Percentiles rank a stretch among this genome's conserved stretches.
These are phyloP conservation scores for Epistrophe eligans DNA, from an alignment of 2,888 invertebrate genomes.

Conservation along the genomic window DNA sequence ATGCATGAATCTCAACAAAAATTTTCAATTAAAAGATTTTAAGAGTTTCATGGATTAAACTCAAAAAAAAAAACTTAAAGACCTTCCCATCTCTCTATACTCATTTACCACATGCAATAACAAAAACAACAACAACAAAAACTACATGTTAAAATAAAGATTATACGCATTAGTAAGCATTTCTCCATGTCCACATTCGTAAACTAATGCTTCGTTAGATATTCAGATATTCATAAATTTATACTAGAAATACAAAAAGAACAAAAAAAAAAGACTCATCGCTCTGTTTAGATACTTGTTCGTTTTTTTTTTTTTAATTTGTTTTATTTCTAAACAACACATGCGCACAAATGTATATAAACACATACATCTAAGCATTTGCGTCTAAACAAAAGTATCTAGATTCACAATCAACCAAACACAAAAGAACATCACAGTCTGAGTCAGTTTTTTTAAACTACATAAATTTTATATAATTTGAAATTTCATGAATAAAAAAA, in stretches of 20 bases:
- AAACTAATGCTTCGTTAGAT: slow-evolving; percentile 57
- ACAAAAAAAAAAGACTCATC: neutral
- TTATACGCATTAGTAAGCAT: slow-evolving; percentile 57
- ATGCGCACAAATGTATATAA: slow-evolving; percentile 74
- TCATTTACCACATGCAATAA: neutral
- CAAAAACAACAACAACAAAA: neutral
- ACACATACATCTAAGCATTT: slow-evolving; percentile 75
- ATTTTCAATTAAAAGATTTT: slow-evolving; percentile 3
- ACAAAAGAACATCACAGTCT: slow-evolving; percentile 19
- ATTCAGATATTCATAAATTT: slow-evolving; percentile 40
- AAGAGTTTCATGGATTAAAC: neutral
- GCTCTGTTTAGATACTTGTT: slow-evolving; percentile 65
- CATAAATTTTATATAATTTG: slow-evolving; percentile 16
- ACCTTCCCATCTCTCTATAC: neutral
- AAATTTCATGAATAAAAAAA: slow-evolving; percentile 9
- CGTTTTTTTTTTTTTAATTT: neutral
- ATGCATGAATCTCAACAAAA: slow-evolving; percentile 72
- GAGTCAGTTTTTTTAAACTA: slow-evolving; percentile 52
- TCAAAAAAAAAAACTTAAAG: neutral
- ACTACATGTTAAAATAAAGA: slow-evolving; percentile 38
- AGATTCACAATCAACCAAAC: slow-evolving; percentile 53
- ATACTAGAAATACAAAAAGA: slow-evolving; percentile 8
- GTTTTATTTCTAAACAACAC: slow-evolving; percentile 40
- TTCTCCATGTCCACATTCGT: slow-evolving; percentile 43
- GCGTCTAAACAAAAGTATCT: slow-evolving; percentile 72